Percentiles rank a stretch among this genome's conserved stretches.
Evolutionary conservation across 1,140 invertebrate genomes (phyloP).

Genomic region (Ceratitis capitata): DNA sequence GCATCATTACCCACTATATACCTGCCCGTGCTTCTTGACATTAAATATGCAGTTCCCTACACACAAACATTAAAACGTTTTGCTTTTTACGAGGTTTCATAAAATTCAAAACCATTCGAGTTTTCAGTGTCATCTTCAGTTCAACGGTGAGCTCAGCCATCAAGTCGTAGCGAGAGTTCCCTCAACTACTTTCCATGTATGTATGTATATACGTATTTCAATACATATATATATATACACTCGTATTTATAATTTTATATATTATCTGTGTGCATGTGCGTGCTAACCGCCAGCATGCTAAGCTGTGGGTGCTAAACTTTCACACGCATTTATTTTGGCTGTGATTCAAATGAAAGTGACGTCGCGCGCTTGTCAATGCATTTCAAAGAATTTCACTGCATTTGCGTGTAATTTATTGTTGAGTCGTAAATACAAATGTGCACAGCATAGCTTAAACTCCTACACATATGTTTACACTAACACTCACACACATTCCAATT

Average conservation of each 20-base stretch:
- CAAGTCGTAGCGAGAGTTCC: no score
- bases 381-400: constrained; percentile 20
- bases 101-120: background rate
- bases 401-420: background rate
- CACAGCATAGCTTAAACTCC: background rate
- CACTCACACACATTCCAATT: background rate
- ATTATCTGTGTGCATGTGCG: background rate
- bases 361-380: constrained; percentile 17
- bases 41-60: background rate
- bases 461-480: background rate
- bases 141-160: background rate
- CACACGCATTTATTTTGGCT: constrained; percentile 29
- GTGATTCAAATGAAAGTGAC: constrained; percentile 23
- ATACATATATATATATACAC: no score
- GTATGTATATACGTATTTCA: background rate
- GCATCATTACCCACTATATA: background rate
- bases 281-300: background rate
- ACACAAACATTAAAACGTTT: background rate
- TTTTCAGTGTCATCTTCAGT: background rate
- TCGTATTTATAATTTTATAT: no score
- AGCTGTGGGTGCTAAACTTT: constrained; percentile 10
- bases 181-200: background rate
- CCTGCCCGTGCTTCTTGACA: background rate
- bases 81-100: background rate
- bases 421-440: background rate